phyloP scores from a whole-genome alignment of 2,113 vertebrate species.

The Psittacus erithacus region DNA sequence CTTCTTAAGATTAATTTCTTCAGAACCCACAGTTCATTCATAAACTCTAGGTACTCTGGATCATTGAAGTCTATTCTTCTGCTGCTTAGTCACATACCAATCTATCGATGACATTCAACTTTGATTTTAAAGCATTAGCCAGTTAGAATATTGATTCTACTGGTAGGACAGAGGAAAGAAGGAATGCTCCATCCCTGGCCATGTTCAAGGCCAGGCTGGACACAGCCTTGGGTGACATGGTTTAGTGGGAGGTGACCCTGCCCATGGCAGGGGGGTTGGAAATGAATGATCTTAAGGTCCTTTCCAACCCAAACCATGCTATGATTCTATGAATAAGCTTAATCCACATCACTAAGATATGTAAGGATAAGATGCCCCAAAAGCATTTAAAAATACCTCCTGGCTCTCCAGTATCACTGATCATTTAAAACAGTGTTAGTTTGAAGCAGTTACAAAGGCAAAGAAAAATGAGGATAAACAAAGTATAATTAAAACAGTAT shows the following conservation, averaged over 20 bases:
- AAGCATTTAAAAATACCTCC: slow-evolving; percentile 15
- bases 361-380: not conserved
- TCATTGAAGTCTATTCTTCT: not conserved
- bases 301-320: no score
- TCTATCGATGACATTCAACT: not conserved
- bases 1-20: not conserved
- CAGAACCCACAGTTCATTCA: not conserved
- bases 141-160: not conserved
- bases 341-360: not conserved
- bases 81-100: not conserved
- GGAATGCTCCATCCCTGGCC: not conserved
- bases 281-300: no score
- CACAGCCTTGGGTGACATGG: no score
- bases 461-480: slow-evolving; percentile 8
- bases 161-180: not conserved
- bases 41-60: not conserved
- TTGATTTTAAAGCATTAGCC: not conserved
- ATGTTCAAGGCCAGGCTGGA: no score
- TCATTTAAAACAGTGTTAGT: not conserved
- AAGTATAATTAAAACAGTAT: not conserved
- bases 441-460: not conserved
- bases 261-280: no score
- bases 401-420: not conserved
- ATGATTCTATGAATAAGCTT: not conserved
- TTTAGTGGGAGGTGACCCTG: no score